Evolutionary conservation across 1,140 invertebrate species (phyloP), one percentile per base, ranked within the genome.

Genomic region (Alviniconcha marisindica): DNA sequence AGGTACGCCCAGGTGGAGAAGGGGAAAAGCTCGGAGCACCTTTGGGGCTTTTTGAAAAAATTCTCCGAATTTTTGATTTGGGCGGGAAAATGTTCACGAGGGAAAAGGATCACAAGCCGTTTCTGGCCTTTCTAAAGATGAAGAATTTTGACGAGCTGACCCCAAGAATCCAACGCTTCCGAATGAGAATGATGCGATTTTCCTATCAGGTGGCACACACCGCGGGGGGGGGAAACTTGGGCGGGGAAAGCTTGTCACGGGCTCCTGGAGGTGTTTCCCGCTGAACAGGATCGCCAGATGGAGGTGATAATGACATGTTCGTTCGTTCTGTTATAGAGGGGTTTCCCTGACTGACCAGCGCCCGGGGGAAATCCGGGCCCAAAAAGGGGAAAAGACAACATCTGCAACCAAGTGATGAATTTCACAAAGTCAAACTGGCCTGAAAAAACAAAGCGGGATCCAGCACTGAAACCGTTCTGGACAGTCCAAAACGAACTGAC

Each of bases 161-260:
- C 28, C 77, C 54, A 28, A 21, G 4, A 7, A 79, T 79, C 7
- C 48, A 79, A 54, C 40, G 77, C 24, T 79, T 79, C 51, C 21
- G 77, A 21, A 60, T 79, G 77, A 21, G 51, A 44, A 38, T 79
- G 31, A n/a, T 79, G 77, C 51, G 51, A 44, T 56, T 79, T 51
- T 56, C 44, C 10, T 60, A 28, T 12, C 33, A 54, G 48, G 60
- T 79, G 4, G 51, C 36, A 28, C 77, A 60, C 31, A 36, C 36
- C 36, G 28, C 51, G 38, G 77, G 77, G 51, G 60, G 60, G 60
- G 60, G 60, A 10, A 44, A 31, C 36, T 12, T 54, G 36, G 14
- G 21, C 51, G 42, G 28, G 10, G 51, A 12, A 28, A 36, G n/a
- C 18, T 36, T 51, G 18, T 54, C 42, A 28, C 51, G 77, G 21